Conservation (phyloP, 2,797 vertebrate genomes). For the Labroides dimidiatus region DNA sequence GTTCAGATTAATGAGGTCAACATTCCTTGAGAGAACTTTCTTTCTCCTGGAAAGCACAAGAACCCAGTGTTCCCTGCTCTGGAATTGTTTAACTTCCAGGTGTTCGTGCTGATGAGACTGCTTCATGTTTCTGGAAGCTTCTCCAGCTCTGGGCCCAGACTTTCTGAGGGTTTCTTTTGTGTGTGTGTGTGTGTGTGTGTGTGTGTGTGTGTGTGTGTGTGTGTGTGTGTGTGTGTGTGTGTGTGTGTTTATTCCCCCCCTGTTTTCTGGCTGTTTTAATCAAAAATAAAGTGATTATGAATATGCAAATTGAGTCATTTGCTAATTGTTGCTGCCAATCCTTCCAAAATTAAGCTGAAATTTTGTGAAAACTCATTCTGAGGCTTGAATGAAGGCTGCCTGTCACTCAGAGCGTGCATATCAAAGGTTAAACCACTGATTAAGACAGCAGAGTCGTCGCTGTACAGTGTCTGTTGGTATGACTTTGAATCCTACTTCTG, state of each 20-base stretch:
- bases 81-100: constrained; percentile 57
- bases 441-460: not conserved
- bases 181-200: not conserved
- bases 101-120: constrained; percentile 39
- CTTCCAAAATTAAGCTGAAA: constrained; percentile 25
- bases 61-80: constrained; percentile 40
- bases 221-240: not conserved
- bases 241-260: constrained; percentile 4
- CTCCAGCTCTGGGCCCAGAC: constrained; percentile 19
- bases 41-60: constrained; percentile 16
- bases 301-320: constrained; percentile 67
- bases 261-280: constrained; percentile 58
- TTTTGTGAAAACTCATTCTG: constrained; percentile 25
- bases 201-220: not conserved
- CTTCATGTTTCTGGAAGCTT: not conserved
- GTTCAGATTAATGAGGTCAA: constrained; percentile 55
- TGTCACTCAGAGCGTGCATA: constrained; percentile 10
- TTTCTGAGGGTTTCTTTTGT: constrained; percentile 29
- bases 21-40: constrained; percentile 40
- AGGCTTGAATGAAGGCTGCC: constrained; percentile 10
- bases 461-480: constrained; percentile 9
- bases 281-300: constrained; percentile 65
- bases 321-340: constrained; percentile 59
- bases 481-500: not conserved
- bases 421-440: constrained; percentile 31